Conservation (phyloP, 2,113 vertebrate species). For the Phalacrocorax pelagicus region DNA sequence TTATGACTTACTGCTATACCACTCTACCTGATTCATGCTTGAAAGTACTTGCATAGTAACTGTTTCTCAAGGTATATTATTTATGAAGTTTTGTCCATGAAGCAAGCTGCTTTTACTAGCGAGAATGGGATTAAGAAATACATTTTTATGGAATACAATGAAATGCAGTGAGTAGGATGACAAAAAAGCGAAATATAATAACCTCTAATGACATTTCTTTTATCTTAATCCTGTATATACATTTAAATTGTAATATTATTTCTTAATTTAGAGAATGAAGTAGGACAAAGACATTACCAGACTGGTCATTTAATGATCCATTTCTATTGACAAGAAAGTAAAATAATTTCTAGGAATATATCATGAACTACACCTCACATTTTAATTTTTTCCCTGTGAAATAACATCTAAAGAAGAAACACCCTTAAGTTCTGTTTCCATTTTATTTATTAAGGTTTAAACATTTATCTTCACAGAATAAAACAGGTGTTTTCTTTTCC, state of each 20-base stretch:
- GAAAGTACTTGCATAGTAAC: rapidly evolving
- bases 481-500: not conserved
- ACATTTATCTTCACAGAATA: not conserved
- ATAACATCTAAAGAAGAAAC: not conserved
- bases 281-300: not conserved
- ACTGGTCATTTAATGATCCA: not conserved
- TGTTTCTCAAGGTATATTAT: not conserved
- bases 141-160: rapidly evolving
- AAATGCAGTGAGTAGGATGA: not conserved
- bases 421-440: not conserved
- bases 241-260: not conserved
- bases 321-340: not conserved
- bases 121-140: not conserved
- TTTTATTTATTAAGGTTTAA: not conserved
- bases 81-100: too few species aligned
- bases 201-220: not conserved
- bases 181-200: not conserved
- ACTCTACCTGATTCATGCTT: rapidly evolving
- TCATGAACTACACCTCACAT: not conserved
- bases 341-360: not conserved
- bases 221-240: not conserved
- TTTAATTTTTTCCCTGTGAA: not conserved
- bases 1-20: rapidly evolving
- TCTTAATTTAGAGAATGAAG: not conserved
- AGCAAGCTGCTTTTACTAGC: not conserved